A percentile compares a stretch with the other conserved stretches of the same genome.
Conservation (phyloP, 1,140 invertebrate species). For the Mylabris phalerata region DNA sequence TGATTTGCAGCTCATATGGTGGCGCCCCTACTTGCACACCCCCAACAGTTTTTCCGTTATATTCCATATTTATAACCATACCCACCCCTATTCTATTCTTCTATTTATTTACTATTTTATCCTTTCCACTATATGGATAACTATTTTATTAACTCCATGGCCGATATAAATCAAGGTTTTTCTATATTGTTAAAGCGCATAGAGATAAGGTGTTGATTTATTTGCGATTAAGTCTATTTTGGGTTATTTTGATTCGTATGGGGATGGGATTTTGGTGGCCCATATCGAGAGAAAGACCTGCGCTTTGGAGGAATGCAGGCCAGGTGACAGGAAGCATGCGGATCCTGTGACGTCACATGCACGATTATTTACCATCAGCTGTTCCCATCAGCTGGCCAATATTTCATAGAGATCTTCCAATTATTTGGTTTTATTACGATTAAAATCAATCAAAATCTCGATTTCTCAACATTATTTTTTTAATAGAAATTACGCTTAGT, state of each 20-base stretch:
- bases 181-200: slow-evolving; percentile 24
- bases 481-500: too few relatives aligned
- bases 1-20: slow-evolving; percentile 30
- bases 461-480: too few relatives aligned
- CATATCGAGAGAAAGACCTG: not conserved
- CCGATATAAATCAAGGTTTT: slow-evolving; percentile 30
- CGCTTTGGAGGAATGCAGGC: slow-evolving; percentile 13
- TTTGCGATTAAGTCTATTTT: not conserved
- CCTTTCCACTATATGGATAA: slow-evolving; percentile 15
- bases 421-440: too few relatives aligned
- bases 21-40: slow-evolving; percentile 12
- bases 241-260: not conserved
- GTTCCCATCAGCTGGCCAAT: slow-evolving; percentile 20
- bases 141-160: slow-evolving; percentile 25
- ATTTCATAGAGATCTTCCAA: too few relatives aligned
- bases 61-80: not conserved
- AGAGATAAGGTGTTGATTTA: slow-evolving; percentile 30
- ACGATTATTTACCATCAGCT: slow-evolving; percentile 22
- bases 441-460: too few relatives aligned
- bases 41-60: slow-evolving; percentile 12
- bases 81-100: too few relatives aligned
- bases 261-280: not conserved
- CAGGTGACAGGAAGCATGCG: slow-evolving; percentile 28
- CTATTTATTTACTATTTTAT: not conserved
- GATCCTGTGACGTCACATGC: slow-evolving; percentile 21